Evolutionary conservation across 2,888 invertebrate species (phyloP).

Genomic region (Hypsopygia costalis): DNA sequence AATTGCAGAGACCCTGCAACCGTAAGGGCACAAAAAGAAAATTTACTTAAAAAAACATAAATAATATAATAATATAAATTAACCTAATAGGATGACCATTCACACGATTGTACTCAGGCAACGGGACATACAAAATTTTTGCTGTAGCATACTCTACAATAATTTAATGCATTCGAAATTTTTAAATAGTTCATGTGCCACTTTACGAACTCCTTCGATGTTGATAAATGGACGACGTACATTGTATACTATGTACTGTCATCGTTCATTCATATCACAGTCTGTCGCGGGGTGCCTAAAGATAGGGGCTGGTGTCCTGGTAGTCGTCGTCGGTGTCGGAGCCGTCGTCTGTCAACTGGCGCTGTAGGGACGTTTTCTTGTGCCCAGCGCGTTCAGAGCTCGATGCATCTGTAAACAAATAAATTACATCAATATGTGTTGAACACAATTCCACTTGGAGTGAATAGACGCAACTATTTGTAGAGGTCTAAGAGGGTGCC

Average conservation of each 20-base stretch:
- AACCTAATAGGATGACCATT: conserved; percentile 74
- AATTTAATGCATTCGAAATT: conserved; percentile 29
- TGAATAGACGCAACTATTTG: too few species aligned
- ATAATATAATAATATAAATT: conserved; percentile 55
- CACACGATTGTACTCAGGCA: conserved; percentile 58
- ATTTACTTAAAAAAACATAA: conserved; percentile 59
- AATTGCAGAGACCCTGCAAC: conserved; percentile 50
- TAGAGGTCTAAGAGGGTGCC: too few species aligned
- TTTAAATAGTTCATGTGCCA: conserved; percentile 12
- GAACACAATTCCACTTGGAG: too few species aligned
- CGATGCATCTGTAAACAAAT: conserved; percentile 57
- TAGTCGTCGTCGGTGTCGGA: conserved; percentile 70
- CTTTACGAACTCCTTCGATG: conserved; percentile 22
- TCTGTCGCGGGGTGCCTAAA: conserved; percentile 35
- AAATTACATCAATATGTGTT: too few species aligned
- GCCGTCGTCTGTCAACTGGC: conserved; percentile 75
- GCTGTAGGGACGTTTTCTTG: conserved; percentile 59
- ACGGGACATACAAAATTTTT: conserved; percentile 48
- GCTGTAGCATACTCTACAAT: conserved; percentile 46
- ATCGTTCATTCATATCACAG: neutral
- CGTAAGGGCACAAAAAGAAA: conserved; percentile 45
- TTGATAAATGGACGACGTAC: conserved; percentile 29
- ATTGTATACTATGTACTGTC: conserved; percentile 3
- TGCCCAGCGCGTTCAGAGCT: conserved; percentile 59
- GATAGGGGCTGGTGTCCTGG: conserved; percentile 71